Evolutionary conservation across 2,113 vertebrate species (phyloP), one percentile per base, ranked within the genome.

Genomic region (Desmodus rotundus): DNA sequence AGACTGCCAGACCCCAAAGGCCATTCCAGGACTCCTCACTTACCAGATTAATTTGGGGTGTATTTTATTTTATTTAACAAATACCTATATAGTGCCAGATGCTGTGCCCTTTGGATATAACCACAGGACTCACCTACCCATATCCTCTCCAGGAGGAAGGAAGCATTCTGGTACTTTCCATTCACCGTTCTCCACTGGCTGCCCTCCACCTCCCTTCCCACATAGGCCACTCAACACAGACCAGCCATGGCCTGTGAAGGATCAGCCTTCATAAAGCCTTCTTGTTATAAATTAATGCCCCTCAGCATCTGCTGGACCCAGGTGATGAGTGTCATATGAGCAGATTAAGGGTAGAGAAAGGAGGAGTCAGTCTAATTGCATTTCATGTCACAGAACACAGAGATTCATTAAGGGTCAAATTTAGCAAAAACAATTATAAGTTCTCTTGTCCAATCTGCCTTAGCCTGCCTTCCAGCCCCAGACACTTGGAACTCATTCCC

Each of bases 281-380:
- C 43, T 33, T 90, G 11, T 87, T 94, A 20, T 43, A 13, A 2
- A 28, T 47, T 78, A 73, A 45, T 63, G 24, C 72, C 38, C 68
- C 17, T 31, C 20, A 45, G 43, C 16, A 38, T 45, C 33, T 31
- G 2, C 61, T 72, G 61, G 33, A 45, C 20, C 45, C 43, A 76
- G 31, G 50, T 85, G 65, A 96, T 87, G 26, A 47, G 5, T 85
- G n/a, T 72, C 50, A 77, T 33, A 50, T 78, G 74, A 93, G 17
- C 38, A 92, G 67, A 96, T 96, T 93, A 95, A 24, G 19, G 47
- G 7, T 36, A 92, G 41, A 92, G 65, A 92, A 81, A 84, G 84
- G 16, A 63, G 4, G 54, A 84, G 19, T 56, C 41, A 54, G 17
- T 85, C 33, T 81, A 87, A 87, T 76, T 78, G 36, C 47, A 93